Evolutionary conservation across 2,113 vertebrate species (phyloP), one percentile per base, ranked within the genome.

Genomic region (Corythaeola cristata): DNA sequence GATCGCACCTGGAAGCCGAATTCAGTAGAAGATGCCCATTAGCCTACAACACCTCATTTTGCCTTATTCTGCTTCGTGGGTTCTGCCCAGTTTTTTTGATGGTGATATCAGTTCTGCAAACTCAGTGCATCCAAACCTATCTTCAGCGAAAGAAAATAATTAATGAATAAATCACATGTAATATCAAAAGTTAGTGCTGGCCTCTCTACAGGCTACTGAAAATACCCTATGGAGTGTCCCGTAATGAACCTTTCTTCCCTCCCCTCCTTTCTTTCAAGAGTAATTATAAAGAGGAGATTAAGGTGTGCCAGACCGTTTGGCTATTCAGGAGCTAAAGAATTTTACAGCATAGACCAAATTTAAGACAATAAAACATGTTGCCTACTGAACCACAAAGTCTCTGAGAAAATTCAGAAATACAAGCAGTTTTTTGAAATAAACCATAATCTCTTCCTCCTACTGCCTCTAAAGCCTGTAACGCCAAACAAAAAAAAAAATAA

Each of bases 341-440:
- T 73, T 58, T 76, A 83, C 19, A 73, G 24, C 12, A 19, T 0
- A 66, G 62, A 89, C 24, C 37, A 55, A 68, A 68, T 50, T 62
- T 79, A 95, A 95, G 52, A 93, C 63, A 88, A 75, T 41, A 85
- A 79, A 94, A 90, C 14, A 8, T 32, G 24, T n/a, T 85, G 56
- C 28, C 56, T 73, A 62, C 60, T 73, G 58, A 82, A 81, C 44
- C 60, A 90, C 72, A 78, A 64, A 52, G 81, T 33, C 73, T 75
- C 53, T 19, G 20, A 64, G 33, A 87, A 77, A 58, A 52, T 50
- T 80, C 53, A 69, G 69, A 78, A 75, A 79, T 37, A 83, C 77
- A 55, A 89, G 58, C 14, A 68, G 56, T 39, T 72, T 93, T 90
- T 59, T 8, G 2, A 78, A 89, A 90, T 47, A 53, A 89, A 86